These are phyloP conservation scores for Norana najaformis DNA, from an alignment of 2,888 invertebrate species.

Conservation along the genomic window DNA sequence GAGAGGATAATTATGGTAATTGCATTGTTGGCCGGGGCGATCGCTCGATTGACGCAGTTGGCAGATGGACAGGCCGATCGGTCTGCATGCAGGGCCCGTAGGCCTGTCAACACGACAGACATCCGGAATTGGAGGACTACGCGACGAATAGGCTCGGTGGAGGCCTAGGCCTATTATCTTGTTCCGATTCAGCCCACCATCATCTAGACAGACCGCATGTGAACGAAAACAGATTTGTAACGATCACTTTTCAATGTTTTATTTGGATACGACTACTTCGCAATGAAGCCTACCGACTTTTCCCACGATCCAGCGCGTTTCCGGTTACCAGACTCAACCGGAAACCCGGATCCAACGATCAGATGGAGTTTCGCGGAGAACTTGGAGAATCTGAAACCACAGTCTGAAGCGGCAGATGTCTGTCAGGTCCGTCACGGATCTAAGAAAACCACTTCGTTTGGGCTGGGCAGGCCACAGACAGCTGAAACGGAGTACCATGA, in stretches of 20 bases:
- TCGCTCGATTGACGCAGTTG: not conserved
- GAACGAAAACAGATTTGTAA: not conserved
- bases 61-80: not conserved
- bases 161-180: not conserved
- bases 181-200: not conserved
- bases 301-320: not conserved
- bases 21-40: not conserved
- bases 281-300: not conserved
- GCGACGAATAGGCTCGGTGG: not conserved
- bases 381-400: not conserved
- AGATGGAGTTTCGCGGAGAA: not conserved
- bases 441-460: not conserved
- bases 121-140: not conserved
- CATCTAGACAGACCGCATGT: not conserved
- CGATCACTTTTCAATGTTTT: not conserved
- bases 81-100: not conserved
- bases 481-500: not conserved
- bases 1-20: conserved; percentile 4
- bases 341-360: no score
- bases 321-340: not conserved
- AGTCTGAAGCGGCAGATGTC: not conserved
- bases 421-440: not conserved
- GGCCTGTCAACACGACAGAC: not conserved
- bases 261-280: not conserved
- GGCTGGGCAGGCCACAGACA: not conserved